Base-by-base conservation (phyloP, 1,140 invertebrate genomes). In the Pomacea maculata region DNA sequence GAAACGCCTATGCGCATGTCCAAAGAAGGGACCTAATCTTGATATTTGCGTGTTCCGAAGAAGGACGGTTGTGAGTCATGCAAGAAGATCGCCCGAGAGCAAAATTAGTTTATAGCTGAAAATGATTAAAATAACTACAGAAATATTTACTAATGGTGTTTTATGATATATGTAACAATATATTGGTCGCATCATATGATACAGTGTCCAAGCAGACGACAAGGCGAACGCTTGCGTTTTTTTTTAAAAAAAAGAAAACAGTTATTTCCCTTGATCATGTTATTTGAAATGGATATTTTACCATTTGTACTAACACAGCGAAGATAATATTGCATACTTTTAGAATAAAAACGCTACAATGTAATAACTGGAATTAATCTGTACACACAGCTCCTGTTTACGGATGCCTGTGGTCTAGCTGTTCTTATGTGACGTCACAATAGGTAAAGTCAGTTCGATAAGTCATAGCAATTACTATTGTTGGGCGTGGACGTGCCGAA, bases 1-100 rank as follows among this genome's bases (percentile, higher is more conserved):
- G 72, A 79, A 79, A 71, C 21, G 21, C 61, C 67, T 71, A 54
- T n/a, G 78, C 78, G 78, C 78, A 79, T 79, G 78, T 70, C 61
- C 70, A 67, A 34, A 77, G 54, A 77, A 77, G 75, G 75, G 75
- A 65, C 75, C 61, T 77, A 77, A 77, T 29, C 67, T 29, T 77
- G 61, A 67, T 45, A 11, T 70, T 45, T 70, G n/a, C 68, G 11
- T 2, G n/a, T 70, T 70, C 68, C 34, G 7, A 15, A 61, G 7
- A 15, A 61, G 57, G 57, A 61, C 11, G 11, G 9, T 61, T 61
- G 57, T 61, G 57, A 61, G 57, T 61, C 57, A 61, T 61, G 57
- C 57, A 6, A 61, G 11, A 61, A 61, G 57, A 61, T 61, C 57
- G 57, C 15, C 9, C 15, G 8, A 2, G 15, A 45, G 34, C 34